A percentile compares a stretch with the other conserved stretches of the same genome.
phyloP scores from a whole-genome alignment of 2,888 invertebrate species.

The Standfussiana lucernea region DNA sequence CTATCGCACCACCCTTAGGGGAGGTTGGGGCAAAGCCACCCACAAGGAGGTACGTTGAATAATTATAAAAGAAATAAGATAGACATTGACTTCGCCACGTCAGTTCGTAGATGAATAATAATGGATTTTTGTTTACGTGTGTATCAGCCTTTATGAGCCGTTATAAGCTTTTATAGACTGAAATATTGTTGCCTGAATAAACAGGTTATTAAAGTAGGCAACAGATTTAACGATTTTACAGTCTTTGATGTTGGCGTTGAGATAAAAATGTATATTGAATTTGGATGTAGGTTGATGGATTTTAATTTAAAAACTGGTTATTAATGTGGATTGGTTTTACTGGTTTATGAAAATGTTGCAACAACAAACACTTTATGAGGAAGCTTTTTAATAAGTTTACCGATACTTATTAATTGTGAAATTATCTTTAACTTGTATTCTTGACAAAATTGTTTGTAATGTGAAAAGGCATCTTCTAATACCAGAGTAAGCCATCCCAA shows the following conservation, averaged over 20 bases:
- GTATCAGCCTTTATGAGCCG: conserved; percentile 82
- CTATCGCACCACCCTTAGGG: conserved; percentile 78
- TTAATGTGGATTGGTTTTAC: conserved; percentile 26
- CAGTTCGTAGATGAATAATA: conserved; percentile 89
- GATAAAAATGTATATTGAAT: conserved; percentile 61
- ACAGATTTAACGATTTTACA: conserved; percentile 68
- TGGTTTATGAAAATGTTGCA: not conserved
- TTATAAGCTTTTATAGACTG: conserved; percentile 79
- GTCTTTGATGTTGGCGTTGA: conserved; percentile 54
- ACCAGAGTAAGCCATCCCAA: not conserved
- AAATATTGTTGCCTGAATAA: conserved; percentile 79
- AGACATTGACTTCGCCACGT: conserved; percentile 90
- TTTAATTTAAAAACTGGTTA: conserved; percentile 33
- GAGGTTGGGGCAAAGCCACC: conserved; percentile 73
- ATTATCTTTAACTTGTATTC: not conserved
- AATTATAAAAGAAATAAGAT: conserved; percentile 91
- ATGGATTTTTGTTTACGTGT: conserved; percentile 89
- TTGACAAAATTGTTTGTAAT: not conserved
- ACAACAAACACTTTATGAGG: not conserved
- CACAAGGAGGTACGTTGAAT: conserved; percentile 84
- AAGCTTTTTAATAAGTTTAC: not conserved
- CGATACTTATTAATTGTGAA: not conserved
- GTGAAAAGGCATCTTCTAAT: not conserved
- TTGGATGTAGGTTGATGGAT: conserved; percentile 55
- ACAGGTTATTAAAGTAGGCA: conserved; percentile 78